Evolutionary conservation across 2,113 vertebrate genomes (phyloP).

Genomic region (Chlorodrepanis virens): DNA sequence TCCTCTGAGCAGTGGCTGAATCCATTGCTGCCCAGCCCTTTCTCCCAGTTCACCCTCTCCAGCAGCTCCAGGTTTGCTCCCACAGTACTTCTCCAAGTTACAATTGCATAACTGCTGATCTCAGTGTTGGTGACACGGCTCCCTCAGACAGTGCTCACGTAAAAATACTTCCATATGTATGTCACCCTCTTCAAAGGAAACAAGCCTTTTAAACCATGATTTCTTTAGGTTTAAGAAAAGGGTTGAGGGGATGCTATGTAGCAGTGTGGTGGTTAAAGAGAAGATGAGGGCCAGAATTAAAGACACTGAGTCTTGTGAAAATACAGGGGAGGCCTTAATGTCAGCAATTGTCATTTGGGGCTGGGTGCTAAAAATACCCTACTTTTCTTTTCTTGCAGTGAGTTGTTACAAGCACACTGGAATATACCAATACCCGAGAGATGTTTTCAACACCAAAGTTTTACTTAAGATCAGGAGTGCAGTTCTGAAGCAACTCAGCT

Average conservation of each 20-base stretch:
- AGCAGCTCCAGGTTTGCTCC: neutral
- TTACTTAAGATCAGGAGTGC: neutral
- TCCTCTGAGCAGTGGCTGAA: neutral
- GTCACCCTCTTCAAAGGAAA: neutral
- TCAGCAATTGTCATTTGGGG: neutral
- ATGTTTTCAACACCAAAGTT: neutral
- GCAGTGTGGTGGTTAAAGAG: neutral
- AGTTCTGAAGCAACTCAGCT: neutral
- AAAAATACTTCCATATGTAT: neutral
- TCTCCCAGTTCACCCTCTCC: neutral
- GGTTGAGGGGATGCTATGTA: fast-evolving
- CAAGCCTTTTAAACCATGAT: neutral
- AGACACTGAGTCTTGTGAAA: neutral
- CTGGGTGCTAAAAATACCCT: neutral
- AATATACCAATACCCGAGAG: neutral
- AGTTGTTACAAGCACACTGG: neutral
- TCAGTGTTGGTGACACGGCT: neutral
- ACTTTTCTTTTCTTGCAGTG: neutral
- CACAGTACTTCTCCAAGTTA: neutral
- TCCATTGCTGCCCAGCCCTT: neutral
- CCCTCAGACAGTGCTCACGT: neutral
- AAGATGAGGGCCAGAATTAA: neutral
- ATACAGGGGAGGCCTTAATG: neutral
- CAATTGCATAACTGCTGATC: neutral
- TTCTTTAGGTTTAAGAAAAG: neutral